Conservation (phyloP, 2,797 vertebrate genomes). For the Protosalanx chinensis region DNA sequence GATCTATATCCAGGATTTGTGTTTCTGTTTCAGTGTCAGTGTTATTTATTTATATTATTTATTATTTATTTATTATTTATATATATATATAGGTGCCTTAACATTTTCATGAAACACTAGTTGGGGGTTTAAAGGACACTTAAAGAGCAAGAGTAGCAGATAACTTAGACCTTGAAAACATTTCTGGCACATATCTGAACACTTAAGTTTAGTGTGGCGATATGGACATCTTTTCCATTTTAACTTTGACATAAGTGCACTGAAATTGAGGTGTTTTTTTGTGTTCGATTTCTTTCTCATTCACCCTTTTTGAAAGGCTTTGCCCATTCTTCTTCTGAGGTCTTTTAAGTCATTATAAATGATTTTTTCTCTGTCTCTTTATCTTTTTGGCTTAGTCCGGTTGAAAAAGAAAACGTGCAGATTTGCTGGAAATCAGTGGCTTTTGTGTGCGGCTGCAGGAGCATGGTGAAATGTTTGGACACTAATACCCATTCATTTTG, state of each 20-base stretch:
- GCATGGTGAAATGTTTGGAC: constrained; percentile 99
- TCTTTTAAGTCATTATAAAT: constrained; percentile 83
- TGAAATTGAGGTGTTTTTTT: constrained; percentile 61
- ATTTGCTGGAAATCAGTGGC: constrained; percentile 99
- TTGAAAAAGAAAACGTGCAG: constrained; percentile 89
- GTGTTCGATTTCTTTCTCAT: constrained; percentile 61
- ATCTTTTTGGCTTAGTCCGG: constrained; percentile 78
- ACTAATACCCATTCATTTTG: constrained; percentile 99
- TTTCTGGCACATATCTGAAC: constrained; percentile 45
- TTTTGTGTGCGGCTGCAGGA: constrained; percentile 99
- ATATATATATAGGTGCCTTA: neutral
- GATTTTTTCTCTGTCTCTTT: constrained; percentile 52
- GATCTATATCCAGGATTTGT: constrained; percentile 39
- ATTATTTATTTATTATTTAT: too few relatives aligned
- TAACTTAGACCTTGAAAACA: constrained; percentile 44
- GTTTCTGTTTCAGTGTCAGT: constrained; percentile 1
- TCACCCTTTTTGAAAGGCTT: constrained; percentile 66
- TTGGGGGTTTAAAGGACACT: neutral
- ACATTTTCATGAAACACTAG: neutral
- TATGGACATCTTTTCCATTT: constrained; percentile 67
- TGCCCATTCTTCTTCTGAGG: constrained; percentile 73
- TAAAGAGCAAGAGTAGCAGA: constrained; percentile 35
- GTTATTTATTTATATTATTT: too few relatives aligned
- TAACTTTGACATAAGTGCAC: constrained; percentile 60
- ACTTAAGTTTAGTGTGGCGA: constrained; percentile 57